phyloP scores from a whole-genome alignment of 2,113 vertebrate genomes.

The Anthoscopus minutus region DNA sequence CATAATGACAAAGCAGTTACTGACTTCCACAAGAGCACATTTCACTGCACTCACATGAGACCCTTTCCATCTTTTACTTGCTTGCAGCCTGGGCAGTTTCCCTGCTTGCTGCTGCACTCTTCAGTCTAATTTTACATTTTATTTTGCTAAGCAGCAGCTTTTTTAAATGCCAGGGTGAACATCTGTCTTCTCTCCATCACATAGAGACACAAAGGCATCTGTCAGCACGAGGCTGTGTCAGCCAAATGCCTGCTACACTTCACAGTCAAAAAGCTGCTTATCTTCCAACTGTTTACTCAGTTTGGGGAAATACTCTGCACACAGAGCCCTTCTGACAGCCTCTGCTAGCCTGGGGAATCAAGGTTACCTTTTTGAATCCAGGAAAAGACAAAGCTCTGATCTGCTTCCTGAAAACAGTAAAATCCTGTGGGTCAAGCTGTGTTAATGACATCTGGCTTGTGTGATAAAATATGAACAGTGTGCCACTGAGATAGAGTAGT shows the following conservation, averaged over 20 bases:
- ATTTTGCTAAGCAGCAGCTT: conserved; percentile 8
- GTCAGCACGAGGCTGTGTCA: background rate
- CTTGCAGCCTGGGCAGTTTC: background rate
- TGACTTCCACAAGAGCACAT: background rate
- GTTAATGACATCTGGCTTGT: background rate
- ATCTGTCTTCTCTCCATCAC: conserved; percentile 27
- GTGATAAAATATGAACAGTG: background rate
- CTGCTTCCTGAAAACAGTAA: background rate
- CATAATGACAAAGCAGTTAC: background rate
- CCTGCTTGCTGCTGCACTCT: background rate
- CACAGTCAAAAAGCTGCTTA: background rate
- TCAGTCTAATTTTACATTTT: background rate
- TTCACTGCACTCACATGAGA: background rate
- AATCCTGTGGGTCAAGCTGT: background rate
- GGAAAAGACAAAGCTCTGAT: background rate
- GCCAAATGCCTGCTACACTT: background rate
- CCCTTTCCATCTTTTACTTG: background rate
- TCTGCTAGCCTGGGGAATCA: background rate
- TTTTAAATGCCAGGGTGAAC: background rate
- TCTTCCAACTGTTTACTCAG: background rate
- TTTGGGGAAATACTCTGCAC: background rate
- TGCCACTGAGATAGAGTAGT: background rate
- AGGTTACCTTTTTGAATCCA: background rate
- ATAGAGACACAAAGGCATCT: background rate
- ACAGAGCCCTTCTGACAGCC: background rate